Evolutionary conservation across 2,888 invertebrate species (phyloP).

Genomic region (Drosophila pseudotalamancana): DNA sequence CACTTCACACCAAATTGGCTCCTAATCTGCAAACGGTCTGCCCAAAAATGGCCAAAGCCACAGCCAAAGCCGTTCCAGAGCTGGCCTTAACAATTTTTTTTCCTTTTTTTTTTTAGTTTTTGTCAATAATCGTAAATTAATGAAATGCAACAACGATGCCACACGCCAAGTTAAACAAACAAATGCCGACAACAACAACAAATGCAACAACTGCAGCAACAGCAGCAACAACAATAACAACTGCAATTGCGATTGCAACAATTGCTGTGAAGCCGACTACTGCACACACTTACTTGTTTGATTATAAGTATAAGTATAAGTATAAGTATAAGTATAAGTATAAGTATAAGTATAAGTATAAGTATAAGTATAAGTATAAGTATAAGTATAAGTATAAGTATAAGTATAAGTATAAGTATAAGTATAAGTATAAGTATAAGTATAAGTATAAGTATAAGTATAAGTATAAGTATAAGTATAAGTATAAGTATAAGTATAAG

Average conservation of each 20-base stretch:
- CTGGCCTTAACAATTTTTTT: conserved; percentile 26
- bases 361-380: too few species aligned
- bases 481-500: too few species aligned
- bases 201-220: conserved; percentile 7
- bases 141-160: conserved; percentile 71
- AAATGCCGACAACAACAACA: conserved; percentile 45
- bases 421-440: too few species aligned
- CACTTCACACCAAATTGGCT: conserved; percentile 77
- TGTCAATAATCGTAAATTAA: conserved; percentile 79
- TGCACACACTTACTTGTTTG: conserved; percentile 17
- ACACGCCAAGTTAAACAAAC: conserved; percentile 57
- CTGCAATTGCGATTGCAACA: background rate
- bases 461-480: too few species aligned
- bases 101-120: conserved; percentile 7
- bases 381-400: too few species aligned
- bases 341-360: too few species aligned
- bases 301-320: too few species aligned
- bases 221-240: conserved; percentile 20
- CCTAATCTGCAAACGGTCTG: conserved; percentile 67
- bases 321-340: too few species aligned
- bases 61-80: conserved; percentile 3
- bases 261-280: background rate
- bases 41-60: conserved; percentile 56
- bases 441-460: too few species aligned
- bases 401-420: too few species aligned